A percentile compares a stretch with the other conserved stretches of the same genome.
These are phyloP conservation scores for Phaethon lepturus DNA, from an alignment of 2,113 vertebrate species.

Conservation along the genomic window DNA sequence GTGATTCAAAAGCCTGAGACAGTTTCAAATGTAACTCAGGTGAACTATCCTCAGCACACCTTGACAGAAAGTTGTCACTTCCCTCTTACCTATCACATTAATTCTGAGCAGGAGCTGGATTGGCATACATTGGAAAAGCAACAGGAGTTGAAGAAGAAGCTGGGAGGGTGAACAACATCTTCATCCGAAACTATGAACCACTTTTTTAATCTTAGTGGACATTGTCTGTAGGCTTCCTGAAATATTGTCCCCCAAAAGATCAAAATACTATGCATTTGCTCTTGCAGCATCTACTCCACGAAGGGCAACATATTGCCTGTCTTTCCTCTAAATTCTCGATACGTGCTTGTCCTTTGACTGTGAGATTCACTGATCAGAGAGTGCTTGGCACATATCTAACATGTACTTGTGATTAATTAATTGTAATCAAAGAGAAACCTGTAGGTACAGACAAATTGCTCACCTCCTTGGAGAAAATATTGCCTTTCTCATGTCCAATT, in stretches of 20 bases:
- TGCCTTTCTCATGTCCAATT: neutral
- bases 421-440: neutral
- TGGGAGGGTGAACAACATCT: fast-evolving
- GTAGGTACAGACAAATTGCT: neutral
- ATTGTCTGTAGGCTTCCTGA: neutral
- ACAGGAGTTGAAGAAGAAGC: neutral
- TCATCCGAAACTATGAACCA: neutral
- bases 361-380: neutral
- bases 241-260: neutral
- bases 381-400: neutral
- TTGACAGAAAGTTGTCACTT: neutral
- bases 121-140: neutral
- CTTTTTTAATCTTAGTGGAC: neutral
- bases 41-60: neutral
- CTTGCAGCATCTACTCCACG: neutral
- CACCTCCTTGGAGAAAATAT: neutral
- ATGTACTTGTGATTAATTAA: neutral
- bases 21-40: neutral
- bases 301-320: neutral
- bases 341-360: neutral
- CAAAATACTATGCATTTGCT: neutral
- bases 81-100: neutral
- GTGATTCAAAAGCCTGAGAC: neutral
- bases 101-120: neutral
- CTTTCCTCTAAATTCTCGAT: neutral